Percentiles rank a stretch among this genome's conserved stretches.
Evolutionary conservation across 2,888 invertebrate genomes (phyloP).

Genomic region (Eubasilissa splendida): DNA sequence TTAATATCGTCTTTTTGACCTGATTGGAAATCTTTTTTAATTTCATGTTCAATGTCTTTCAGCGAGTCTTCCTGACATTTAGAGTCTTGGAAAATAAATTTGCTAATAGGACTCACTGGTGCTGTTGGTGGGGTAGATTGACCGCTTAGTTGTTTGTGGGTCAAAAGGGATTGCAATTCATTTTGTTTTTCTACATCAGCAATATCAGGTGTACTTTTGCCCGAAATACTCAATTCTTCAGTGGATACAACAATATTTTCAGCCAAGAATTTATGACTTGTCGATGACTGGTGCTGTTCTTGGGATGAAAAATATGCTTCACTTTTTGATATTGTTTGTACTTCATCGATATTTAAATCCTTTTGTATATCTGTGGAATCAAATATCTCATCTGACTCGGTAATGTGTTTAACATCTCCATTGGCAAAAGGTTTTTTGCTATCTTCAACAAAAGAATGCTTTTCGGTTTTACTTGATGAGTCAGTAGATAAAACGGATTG

Average conservation of each 20-base stretch:
- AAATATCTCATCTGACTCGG: conserved; percentile 35
- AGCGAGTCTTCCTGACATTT: background rate
- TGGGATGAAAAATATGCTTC: conserved; percentile 20
- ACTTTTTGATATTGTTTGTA: background rate
- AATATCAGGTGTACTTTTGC: conserved; percentile 64
- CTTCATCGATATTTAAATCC: conserved; percentile 3
- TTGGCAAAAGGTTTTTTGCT: conserved; percentile 44
- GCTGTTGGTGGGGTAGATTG: conserved; percentile 79
- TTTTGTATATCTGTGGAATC: conserved; percentile 27
- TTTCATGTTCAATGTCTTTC: conserved; percentile 20
- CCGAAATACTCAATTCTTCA: conserved; percentile 61
- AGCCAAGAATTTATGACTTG: background rate
- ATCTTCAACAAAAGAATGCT: conserved; percentile 13
- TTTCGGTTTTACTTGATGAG: background rate
- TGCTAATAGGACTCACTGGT: conserved; percentile 74
- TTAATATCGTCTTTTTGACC: background rate
- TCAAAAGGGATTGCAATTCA: conserved; percentile 61
- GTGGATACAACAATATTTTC: conserved; percentile 42
- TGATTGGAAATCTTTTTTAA: background rate
- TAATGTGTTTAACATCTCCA: conserved; percentile 52
- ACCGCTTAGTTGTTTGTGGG: conserved; percentile 64
- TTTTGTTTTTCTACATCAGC: conserved; percentile 61
- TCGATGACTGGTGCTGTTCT: conserved; percentile 16
- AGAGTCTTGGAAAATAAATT: conserved; percentile 45
- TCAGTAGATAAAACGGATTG: too few species aligned